Base-by-base conservation (phyloP, 2,888 invertebrate genomes). In the Omphaloscelis lunosa region DNA sequence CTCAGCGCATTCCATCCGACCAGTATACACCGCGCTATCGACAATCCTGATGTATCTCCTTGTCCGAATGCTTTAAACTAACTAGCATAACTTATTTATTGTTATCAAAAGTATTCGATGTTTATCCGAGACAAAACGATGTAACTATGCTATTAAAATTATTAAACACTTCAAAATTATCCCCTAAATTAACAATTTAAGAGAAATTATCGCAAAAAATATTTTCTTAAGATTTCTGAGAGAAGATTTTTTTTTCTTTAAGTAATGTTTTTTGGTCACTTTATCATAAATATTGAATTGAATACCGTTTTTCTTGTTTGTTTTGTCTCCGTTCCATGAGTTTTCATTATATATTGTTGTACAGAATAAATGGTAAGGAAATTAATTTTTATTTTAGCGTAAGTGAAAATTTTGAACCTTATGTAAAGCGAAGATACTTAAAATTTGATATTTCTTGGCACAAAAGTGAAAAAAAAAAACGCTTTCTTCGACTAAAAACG, bases 81-180 rank as follows among this genome's bases (percentile, higher is more conserved):
- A 87, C 80, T 94, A 94, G 91, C 79, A 69, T 91, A 90, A 91
- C 91, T 91, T 94, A 95, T 95, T 96, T 95, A 95, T 96, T 94
- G 89, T 92, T 94, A 94, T 82, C 72, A 82, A 84, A 92, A 92
- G 91, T 92, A 91, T 92, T 92, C 84, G 82, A 89, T 81, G 81
- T 83, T 86, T 85, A 88, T 82, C 83, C 45, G 89, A 90, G 89
- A 89, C 89, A 89, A 89, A 87, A 86, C 89, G 66, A 79, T 74
- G 2, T 84, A 82, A 72, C 70, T 77, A 65, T 65, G 67, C 69
- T 75, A 72, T 81, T 73, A 65, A 76, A 78, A 79, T 41, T 66
- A 65, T 61, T 56, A 78, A 79, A 77, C n/a, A 81, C 88, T 87
- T 84, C 73, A 51, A 76, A 85, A 83, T 56, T 71, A 20, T 6